A percentile compares a stretch with the other conserved stretches of the same genome.
phyloP scores from a whole-genome alignment of 2,888 invertebrate genomes.

The Anorthoa munda region DNA sequence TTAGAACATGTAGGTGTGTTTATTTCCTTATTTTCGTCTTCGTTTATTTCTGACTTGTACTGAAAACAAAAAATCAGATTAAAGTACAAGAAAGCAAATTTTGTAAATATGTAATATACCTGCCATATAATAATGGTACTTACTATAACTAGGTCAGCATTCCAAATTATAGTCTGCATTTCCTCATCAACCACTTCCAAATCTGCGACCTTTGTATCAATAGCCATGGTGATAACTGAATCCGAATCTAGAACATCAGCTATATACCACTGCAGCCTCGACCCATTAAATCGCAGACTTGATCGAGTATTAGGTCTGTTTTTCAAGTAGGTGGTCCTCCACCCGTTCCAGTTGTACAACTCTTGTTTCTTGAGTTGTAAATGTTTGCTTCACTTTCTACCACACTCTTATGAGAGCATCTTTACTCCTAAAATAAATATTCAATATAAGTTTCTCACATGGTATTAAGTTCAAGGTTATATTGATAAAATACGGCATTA shows the following conservation, averaged over 20 bases:
- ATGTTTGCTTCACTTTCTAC: constrained; percentile 45
- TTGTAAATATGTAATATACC: not conserved
- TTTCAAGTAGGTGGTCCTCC: constrained; percentile 42
- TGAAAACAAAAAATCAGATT: not conserved
- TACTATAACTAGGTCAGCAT: constrained; percentile 7
- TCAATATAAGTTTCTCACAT: too few relatives aligned
- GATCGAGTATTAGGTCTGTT: constrained; percentile 46
- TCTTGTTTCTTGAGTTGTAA: constrained; percentile 21
- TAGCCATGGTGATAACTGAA: not conserved
- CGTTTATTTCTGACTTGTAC: not conserved
- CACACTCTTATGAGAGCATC: constrained; percentile 41
- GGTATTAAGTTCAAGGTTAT: too few relatives aligned
- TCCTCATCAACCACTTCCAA: not conserved
- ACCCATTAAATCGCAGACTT: constrained; percentile 40
- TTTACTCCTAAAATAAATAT: constrained; percentile 11
- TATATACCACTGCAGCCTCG: constrained; percentile 45
- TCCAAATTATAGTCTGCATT: constrained; percentile 5
- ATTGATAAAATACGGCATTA: too few relatives aligned
- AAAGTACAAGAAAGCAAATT: not conserved
- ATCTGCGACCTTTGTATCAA: not conserved
- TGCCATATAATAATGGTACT: not conserved
- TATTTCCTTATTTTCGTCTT: not conserved
- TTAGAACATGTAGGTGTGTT: not conserved
- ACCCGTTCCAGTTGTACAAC: constrained; percentile 31
- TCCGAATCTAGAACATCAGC: constrained; percentile 29